Conservation (phyloP, 92 coral and sea anemone species). For the Siderastrea radians region DNA sequence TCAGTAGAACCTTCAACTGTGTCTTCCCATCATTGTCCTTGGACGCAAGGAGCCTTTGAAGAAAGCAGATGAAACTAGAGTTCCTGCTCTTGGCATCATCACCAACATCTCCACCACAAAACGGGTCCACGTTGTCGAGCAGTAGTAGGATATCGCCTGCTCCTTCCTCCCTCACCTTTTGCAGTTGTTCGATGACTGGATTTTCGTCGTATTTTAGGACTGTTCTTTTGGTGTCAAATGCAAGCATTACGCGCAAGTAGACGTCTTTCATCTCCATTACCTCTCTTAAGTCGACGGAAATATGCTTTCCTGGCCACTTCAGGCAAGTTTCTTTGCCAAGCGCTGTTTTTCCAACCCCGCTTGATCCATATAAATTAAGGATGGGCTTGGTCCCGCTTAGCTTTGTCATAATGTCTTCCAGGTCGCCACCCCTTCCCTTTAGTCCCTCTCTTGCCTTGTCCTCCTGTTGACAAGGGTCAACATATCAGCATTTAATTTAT, state of each 20-base stretch:
- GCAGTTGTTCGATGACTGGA: conserved; percentile 13
- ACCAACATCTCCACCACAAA: background rate
- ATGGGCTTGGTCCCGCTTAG: conserved; percentile 40
- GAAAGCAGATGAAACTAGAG: background rate
- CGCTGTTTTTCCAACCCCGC: conserved; percentile 81
- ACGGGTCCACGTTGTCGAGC: too few species aligned
- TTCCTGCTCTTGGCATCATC: background rate
- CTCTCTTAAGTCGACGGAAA: too few species aligned
- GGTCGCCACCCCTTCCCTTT: conserved; percentile 68
- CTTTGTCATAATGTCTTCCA: conserved; percentile 22
- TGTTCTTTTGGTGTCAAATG: background rate
- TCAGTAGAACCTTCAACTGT: background rate
- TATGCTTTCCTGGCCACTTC: background rate
- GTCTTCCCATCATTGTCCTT: background rate
- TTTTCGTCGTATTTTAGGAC: conserved; percentile 10
- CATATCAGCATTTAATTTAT: too few species aligned
- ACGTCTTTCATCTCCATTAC: conserved; percentile 24
- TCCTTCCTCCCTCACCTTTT: background rate
- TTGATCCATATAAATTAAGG: conserved; percentile 69
- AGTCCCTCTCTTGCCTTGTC: background rate
- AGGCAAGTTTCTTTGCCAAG: conserved; percentile 54
- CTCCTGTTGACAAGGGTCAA: background rate
- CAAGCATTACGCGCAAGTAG: conserved; percentile 8
- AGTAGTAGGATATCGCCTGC: conserved; percentile 3
- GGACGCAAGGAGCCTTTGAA: background rate